phyloP scores from a whole-genome alignment of 1,140 invertebrate genomes.

The Pachypeltis micranthus region DNA sequence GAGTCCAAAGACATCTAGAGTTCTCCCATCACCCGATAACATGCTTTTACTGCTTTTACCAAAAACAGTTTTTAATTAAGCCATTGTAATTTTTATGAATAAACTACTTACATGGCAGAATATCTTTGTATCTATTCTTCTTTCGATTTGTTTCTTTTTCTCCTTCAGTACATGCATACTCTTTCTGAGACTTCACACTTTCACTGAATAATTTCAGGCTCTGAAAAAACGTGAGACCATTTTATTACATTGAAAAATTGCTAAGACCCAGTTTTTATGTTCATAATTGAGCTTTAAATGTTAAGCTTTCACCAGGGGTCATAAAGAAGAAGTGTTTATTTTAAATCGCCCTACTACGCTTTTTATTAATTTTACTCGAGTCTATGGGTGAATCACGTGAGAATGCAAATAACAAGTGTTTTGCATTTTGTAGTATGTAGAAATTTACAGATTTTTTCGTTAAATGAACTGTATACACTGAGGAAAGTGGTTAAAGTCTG shows the following conservation, averaged over 20 bases:
- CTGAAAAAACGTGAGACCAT: slow-evolving; percentile 29
- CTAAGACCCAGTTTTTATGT: too few relatives aligned
- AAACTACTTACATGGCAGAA: slow-evolving; percentile 52
- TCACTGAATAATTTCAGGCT: slow-evolving; percentile 42
- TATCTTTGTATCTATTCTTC: slow-evolving; percentile 62
- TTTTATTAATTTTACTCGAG: background rate
- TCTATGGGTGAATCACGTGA: background rate
- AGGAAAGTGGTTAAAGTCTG: too few relatives aligned
- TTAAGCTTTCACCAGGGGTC: background rate
- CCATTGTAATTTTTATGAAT: too few relatives aligned
- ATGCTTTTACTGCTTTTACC: too few relatives aligned
- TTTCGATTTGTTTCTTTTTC: slow-evolving; percentile 47
- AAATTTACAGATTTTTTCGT: too few relatives aligned
- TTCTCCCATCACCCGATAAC: too few relatives aligned
- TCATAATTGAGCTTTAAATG: too few relatives aligned
- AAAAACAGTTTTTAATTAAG: slow-evolving; percentile 2
- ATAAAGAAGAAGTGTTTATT: background rate
- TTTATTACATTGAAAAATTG: slow-evolving; percentile 10
- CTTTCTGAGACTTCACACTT: slow-evolving; percentile 34
- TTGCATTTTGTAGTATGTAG: too few relatives aligned
- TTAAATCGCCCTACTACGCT: background rate
- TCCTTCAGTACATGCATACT: slow-evolving; percentile 45
- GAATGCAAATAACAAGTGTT: too few relatives aligned
- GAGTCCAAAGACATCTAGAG: too few relatives aligned
- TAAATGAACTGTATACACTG: too few relatives aligned